Evolutionary conservation across 2,113 vertebrate genomes (phyloP), one percentile per base, ranked within the genome.

Genomic region (Pelvicachromis taeniatus): DNA sequence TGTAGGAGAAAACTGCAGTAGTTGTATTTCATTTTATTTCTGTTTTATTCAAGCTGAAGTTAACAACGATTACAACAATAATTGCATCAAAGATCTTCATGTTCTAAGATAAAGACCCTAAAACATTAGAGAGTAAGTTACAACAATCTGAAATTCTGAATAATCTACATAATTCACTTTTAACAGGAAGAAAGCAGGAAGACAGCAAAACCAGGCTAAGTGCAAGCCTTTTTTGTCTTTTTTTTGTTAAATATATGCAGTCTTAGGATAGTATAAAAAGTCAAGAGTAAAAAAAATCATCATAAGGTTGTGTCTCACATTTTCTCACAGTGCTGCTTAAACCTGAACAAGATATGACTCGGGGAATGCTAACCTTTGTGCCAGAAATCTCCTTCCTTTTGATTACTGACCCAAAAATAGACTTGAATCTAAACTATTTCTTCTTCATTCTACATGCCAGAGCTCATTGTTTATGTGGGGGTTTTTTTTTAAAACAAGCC

Each of bases 401-500:
- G n/a, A 68, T 9, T 68, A 68, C 63, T 6, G 33, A 38, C 59
- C 59, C 21, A 63, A 38, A 58, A 38, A 63, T 38, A 38, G 2
- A 63, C 33, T 63, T 9, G 1, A 21, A 63, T 68, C 38, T 17
- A 16, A 45, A 70, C 14, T 26, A 70, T 70, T n/a, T 63, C 58
- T 19, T 45, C 65, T 45, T 42, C 21, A 9, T 26, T 70, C 8
- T 26, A 45, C 38, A 45, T 45, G 40, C 26, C 65, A 26, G 5
- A 40, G 4, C 40, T 26, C 21, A 26, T 63, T 4, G 6, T 63
- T 38, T 63, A 17, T 63, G 12, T 45, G 59, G 9, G 31, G n/a
- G 38, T 63, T 35, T 31, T 33, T 63, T 1, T 0, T 0, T 9
- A 4, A n/a, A n/a, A n/a, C 13, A 45, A 6, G 33, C 33, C 26